Evolutionary conservation across 2,888 invertebrate species (phyloP).

Genomic region (Timema podura): DNA sequence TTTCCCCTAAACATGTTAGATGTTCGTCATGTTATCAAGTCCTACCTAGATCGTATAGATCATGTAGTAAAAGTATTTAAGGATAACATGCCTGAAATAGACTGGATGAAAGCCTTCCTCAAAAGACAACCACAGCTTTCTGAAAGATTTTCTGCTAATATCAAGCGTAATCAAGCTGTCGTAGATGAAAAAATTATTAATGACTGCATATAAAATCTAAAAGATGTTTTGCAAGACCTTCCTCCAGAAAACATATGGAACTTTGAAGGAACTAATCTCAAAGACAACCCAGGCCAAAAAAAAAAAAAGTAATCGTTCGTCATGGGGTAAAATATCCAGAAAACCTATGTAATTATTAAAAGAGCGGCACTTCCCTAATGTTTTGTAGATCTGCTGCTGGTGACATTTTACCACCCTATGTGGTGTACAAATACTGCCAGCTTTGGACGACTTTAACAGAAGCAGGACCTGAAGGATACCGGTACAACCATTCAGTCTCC

Average conservation of each 20-base stretch:
- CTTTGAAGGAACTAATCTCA: slow-evolving; percentile 41
- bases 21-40: no score
- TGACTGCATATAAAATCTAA: no score
- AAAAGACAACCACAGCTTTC: no score
- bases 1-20: no score
- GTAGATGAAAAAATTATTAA: no score
- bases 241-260: slow-evolving; percentile 35
- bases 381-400: slow-evolving; percentile 38
- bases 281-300: slow-evolving; percentile 41
- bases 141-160: no score
- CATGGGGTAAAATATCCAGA: slow-evolving; percentile 40
- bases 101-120: no score
- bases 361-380: slow-evolving; percentile 37
- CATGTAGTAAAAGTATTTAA: no score
- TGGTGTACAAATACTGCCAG: slow-evolving; percentile 38
- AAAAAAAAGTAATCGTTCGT: slow-evolving; percentile 34
- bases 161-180: no score
- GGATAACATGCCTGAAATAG: no score
- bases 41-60: no score
- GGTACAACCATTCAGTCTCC: slow-evolving; percentile 36
- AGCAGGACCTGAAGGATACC: slow-evolving; percentile 36
- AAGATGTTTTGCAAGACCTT: background rate
- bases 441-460: slow-evolving; percentile 37
- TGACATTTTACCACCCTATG: slow-evolving; percentile 38
- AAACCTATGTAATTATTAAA: no score